These are phyloP conservation scores for Platynereis dumerilii DNA, from an alignment of 2,888 invertebrate species.

Conservation along the genomic window DNA sequence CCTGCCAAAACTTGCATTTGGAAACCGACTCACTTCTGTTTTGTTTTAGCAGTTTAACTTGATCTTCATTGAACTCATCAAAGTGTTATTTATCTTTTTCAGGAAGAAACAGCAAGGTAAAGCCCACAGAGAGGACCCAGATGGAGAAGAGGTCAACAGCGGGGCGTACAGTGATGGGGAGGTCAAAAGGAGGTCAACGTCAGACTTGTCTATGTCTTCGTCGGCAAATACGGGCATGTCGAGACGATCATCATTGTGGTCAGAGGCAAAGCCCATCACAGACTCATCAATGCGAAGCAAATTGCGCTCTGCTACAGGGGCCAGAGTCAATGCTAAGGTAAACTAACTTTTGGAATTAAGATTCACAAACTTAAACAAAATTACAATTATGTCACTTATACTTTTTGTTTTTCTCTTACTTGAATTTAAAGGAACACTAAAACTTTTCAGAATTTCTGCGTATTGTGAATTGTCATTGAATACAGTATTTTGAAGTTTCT, in stretches of 20 bases:
- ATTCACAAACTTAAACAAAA: too few relatives aligned
- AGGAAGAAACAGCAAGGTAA: not conserved
- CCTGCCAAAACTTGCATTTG: too few relatives aligned
- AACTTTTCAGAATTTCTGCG: too few relatives aligned
- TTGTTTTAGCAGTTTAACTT: too few relatives aligned
- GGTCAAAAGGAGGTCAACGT: not conserved
- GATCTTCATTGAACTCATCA: too few relatives aligned
- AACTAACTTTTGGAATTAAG: too few relatives aligned
- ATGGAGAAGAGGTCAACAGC: not conserved
- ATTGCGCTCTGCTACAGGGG: slow-evolving; percentile 30
- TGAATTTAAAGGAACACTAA: too few relatives aligned
- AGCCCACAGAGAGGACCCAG: too few relatives aligned
- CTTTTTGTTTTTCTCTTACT: not conserved
- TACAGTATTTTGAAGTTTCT: too few relatives aligned
- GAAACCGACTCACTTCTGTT: too few relatives aligned
- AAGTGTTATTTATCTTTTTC: not conserved
- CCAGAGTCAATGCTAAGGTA: slow-evolving; percentile 44
- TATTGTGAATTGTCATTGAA: too few relatives aligned
- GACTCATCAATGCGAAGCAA: slow-evolving; percentile 39
- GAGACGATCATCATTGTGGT: slow-evolving; percentile 3
- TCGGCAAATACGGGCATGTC: slow-evolving; percentile 3
- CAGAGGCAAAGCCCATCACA: slow-evolving; percentile 39
- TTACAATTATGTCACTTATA: not conserved
- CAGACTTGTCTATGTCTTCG: slow-evolving; percentile 16
- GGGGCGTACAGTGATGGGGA: not conserved